Conservation (phyloP, 1,140 invertebrate genomes). For the Agraylea sexmaculata region DNA sequence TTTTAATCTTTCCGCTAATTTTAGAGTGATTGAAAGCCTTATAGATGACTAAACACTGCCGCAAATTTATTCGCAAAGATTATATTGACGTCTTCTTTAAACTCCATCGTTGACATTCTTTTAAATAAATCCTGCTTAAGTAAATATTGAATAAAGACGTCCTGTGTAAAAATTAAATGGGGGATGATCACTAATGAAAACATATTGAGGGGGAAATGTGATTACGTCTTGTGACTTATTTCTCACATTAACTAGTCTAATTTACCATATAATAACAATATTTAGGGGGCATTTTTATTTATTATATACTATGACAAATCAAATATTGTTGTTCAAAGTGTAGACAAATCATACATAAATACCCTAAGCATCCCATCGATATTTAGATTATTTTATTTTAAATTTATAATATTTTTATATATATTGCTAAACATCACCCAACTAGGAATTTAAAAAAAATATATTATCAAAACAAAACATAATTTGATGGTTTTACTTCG, state of each 20-base stretch:
- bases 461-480: no score
- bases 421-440: no score
- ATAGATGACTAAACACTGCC: neutral
- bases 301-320: conserved; percentile 10
- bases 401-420: no score
- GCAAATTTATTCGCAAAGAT: neutral
- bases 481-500: no score
- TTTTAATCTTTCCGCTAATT: conserved; percentile 12
- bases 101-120: no score
- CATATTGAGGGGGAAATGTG: conserved; percentile 44
- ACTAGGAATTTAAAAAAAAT: no score
- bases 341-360: neutral
- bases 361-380: neutral
- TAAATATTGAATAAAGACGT: conserved; percentile 5
- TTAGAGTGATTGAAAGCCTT: neutral
- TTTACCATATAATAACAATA: no score
- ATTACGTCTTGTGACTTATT: conserved; percentile 23
- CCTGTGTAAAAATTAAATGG: conserved; percentile 41
- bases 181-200: conserved; percentile 47
- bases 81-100: no score
- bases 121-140: conserved; percentile 2
- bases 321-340: conserved; percentile 1
- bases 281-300: conserved; percentile 5
- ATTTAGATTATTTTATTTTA: neutral
- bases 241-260: conserved; percentile 10